Evolutionary conservation across 2,888 invertebrate genomes (phyloP).

Genomic region (Oscheius onirici): DNA sequence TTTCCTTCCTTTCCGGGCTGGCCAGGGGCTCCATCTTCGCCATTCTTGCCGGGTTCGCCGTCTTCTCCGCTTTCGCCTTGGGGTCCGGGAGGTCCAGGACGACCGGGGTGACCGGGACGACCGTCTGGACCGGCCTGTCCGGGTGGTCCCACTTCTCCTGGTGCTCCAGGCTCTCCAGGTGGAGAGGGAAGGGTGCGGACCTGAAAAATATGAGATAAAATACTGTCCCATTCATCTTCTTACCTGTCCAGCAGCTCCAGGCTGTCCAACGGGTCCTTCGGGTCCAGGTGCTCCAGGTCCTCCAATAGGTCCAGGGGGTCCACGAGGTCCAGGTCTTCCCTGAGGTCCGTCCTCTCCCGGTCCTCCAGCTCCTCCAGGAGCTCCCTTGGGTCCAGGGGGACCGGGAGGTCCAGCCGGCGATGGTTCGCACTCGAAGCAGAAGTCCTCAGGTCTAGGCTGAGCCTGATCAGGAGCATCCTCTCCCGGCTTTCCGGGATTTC

Average conservation of each 20-base stretch:
- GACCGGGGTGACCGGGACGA: conserved; percentile 48
- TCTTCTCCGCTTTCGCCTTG: conserved; percentile 34
- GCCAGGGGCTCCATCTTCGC: conserved; percentile 47
- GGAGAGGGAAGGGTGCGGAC: conserved; percentile 44
- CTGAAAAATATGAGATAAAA: conserved; percentile 17
- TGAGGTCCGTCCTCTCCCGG: conserved; percentile 49
- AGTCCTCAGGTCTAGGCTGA: conserved; percentile 45
- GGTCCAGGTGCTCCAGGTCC: conserved; percentile 46
- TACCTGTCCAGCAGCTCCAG: conserved; percentile 32
- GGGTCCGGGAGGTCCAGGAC: conserved; percentile 44
- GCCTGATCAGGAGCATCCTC: conserved; percentile 29
- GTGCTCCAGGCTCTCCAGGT: conserved; percentile 48
- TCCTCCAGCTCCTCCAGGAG: conserved; percentile 41
- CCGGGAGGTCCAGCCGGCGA: conserved; percentile 38
- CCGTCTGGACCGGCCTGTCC: conserved; percentile 50
- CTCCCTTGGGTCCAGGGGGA: conserved; percentile 38
- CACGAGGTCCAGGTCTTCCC: conserved; percentile 26
- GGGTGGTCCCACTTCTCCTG: conserved; percentile 47
- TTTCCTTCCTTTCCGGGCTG: conserved; percentile 48
- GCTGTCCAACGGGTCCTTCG: conserved; percentile 33
- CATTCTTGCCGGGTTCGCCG: conserved; percentile 47
- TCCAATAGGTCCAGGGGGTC: conserved; percentile 35
- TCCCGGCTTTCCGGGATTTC: conserved; percentile 40
- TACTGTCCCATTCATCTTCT: no score
- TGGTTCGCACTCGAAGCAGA: conserved; percentile 53